Evolutionary conservation across 2,113 vertebrate genomes (phyloP).

Genomic region (Entelurus aequoreus): DNA sequence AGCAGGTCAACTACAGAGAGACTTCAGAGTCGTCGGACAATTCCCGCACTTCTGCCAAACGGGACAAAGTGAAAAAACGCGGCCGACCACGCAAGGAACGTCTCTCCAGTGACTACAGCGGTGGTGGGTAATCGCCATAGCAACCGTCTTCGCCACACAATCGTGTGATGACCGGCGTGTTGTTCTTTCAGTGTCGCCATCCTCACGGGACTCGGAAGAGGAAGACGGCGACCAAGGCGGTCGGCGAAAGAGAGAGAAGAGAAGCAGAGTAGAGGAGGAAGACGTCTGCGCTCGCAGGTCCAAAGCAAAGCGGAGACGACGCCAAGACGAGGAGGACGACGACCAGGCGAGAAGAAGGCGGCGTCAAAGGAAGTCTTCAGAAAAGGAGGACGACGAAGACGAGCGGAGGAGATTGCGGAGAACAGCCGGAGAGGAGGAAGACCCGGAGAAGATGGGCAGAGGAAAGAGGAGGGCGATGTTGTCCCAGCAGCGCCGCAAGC

Average conservation of each 20-base stretch:
- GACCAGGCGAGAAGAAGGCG: slow-evolving; percentile 44
- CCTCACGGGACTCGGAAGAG: slow-evolving; percentile 79
- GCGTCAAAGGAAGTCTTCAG: slow-evolving; percentile 45
- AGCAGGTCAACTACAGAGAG: slow-evolving; percentile 94
- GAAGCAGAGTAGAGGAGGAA: slow-evolving; percentile 66
- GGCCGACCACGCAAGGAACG: slow-evolving; percentile 67
- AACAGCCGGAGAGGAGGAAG: slow-evolving; percentile 59
- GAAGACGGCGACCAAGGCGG: slow-evolving; percentile 48
- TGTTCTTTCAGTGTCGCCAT: slow-evolving; percentile 29
- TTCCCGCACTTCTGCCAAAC: slow-evolving; percentile 74
- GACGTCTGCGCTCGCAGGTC: slow-evolving; percentile 46
- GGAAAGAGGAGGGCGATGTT: slow-evolving; percentile 66
- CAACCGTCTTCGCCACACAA: not conserved
- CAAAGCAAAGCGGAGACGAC: slow-evolving; percentile 50
- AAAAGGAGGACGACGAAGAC: slow-evolving; percentile 27
- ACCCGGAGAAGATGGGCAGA: slow-evolving; percentile 57
- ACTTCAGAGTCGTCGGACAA: slow-evolving; percentile 89
- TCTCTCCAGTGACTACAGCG: slow-evolving; percentile 90
- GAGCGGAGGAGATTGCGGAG: slow-evolving; percentile 56
- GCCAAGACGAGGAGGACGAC: slow-evolving; percentile 37
- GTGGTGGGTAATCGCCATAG: slow-evolving; percentile 70
- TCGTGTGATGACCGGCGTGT: not conserved
- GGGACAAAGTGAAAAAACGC: slow-evolving; percentile 68
- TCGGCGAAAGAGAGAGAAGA: slow-evolving; percentile 36
- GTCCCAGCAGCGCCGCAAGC: slow-evolving; percentile 52